Evolutionary conservation across 2,888 invertebrate genomes (phyloP).

Genomic region (Pocota personata): DNA sequence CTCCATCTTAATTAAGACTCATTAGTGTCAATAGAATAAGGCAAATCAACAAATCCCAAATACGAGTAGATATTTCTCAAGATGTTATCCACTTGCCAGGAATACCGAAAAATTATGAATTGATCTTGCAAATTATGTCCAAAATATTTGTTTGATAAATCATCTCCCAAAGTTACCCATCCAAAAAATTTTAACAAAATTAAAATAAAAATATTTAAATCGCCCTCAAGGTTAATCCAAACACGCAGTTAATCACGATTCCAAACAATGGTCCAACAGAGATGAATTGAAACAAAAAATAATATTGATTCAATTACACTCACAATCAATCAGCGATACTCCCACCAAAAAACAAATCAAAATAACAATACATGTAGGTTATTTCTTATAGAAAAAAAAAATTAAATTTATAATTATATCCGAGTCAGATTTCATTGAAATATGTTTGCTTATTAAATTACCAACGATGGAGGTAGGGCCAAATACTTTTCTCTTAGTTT

Average conservation of each 20-base stretch:
- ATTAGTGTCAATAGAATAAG: not conserved
- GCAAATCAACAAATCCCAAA: not conserved
- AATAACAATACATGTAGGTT: not conserved
- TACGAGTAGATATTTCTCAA: not conserved
- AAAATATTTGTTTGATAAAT: not conserved
- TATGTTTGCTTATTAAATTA: not conserved
- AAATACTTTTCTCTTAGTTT: not conserved
- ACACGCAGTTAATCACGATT: constrained; percentile 23
- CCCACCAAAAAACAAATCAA: not conserved
- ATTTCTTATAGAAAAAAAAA: not conserved
- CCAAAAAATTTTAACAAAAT: not conserved
- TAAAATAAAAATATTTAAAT: not conserved
- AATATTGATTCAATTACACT: constrained; percentile 23
- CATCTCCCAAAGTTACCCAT: not conserved
- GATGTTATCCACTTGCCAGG: not conserved
- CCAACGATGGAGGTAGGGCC: constrained; percentile 3
- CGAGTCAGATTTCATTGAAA: constrained; percentile 8
- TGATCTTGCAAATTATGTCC: not conserved
- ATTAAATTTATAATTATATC: not conserved
- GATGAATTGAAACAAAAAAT: constrained; percentile 12
- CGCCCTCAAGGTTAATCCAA: constrained; percentile 10
- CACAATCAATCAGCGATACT: constrained; percentile 27
- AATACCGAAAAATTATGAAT: not conserved
- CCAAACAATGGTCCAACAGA: constrained; percentile 1
- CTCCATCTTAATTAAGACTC: too few relatives aligned